These are phyloP conservation scores for Hiodon tergisus DNA, from an alignment of 2,113 vertebrate genomes.

Conservation along the genomic window DNA sequence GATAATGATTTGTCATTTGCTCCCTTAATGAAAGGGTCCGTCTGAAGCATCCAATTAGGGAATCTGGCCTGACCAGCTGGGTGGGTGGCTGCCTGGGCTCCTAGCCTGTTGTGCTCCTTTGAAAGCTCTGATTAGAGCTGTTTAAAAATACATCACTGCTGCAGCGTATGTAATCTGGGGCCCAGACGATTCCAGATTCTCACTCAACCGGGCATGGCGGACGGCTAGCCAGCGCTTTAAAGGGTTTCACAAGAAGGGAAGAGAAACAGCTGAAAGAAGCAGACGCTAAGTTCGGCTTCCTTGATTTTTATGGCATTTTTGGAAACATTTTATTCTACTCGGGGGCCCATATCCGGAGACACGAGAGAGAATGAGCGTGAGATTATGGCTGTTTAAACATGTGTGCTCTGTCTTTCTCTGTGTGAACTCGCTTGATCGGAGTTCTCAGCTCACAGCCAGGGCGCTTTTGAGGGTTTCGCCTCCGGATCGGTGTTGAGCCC, in stretches of 20 bases:
- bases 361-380: background rate
- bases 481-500: no score
- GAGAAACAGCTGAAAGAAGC: background rate
- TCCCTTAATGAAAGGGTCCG: background rate
- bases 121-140: background rate
- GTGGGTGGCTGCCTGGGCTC: background rate
- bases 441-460: no score
- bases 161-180: constrained; percentile 1
- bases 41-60: background rate
- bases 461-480: no score
- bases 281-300: background rate
- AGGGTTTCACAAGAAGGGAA: background rate
- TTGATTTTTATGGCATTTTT: background rate
- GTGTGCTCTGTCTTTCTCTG: background rate
- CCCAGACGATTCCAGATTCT: background rate
- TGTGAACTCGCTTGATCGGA: background rate
- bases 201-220: background rate
- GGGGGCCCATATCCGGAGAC: no score
- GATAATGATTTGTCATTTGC: background rate
- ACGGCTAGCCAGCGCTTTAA: background rate
- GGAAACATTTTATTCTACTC: background rate
- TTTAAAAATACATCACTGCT: constrained; percentile 8
- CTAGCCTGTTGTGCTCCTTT: background rate
- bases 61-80: background rate
- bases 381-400: background rate